Evolutionary conservation across 2,113 vertebrate genomes (phyloP), one percentile per base, ranked within the genome.

Genomic region (Talpa occidentalis): DNA sequence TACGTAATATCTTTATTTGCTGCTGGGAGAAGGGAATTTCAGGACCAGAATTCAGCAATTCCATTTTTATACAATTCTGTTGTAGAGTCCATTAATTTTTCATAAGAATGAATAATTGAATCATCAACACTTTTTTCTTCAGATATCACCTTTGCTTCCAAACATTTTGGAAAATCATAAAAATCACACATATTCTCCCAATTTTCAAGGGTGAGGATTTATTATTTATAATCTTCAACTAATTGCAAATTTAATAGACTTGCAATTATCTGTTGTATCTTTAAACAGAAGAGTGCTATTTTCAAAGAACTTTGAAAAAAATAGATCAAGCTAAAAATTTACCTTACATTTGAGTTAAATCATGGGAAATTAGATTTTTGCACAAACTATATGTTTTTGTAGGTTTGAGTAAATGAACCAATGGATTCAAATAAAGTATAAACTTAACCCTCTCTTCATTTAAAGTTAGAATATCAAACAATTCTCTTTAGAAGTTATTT

Each of bases 21-120:
- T 74, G 1, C 28, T 32, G 28, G 6, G 10, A 54, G 35, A 64
- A 78, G 10, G 28, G 32, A 92, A 78, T 72, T 26, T 3, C 5
- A 44, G 35, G 42, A 56, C 37, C 24, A 89, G 56, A 73, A 47
- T 60, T 54, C 81, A 90, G 67, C 42, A 85, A 92, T 89, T 89
- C 42, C 10, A 32, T 76, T 74, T 94, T 86, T 49, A 32, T 72
- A 10, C 8, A 79, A 14, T n/a, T 26, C 21, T 54, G 16, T 74
- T 66, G 12, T 86, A 24, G 8, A 83, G 2, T 59, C 30, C 66
- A 17, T 88, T 86, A 64, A 64, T 81, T 93, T 97, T 94, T 88
- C 7, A n/a, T 92, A 96, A 49, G n/a, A 79, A 83, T 86, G 30
- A 94, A 60, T 72, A 35, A 93, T 59, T 70, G 44, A 80, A 72